These are phyloP conservation scores for Gulo gulo DNA, from an alignment of 2,113 vertebrate genomes.

Conservation along the genomic window DNA sequence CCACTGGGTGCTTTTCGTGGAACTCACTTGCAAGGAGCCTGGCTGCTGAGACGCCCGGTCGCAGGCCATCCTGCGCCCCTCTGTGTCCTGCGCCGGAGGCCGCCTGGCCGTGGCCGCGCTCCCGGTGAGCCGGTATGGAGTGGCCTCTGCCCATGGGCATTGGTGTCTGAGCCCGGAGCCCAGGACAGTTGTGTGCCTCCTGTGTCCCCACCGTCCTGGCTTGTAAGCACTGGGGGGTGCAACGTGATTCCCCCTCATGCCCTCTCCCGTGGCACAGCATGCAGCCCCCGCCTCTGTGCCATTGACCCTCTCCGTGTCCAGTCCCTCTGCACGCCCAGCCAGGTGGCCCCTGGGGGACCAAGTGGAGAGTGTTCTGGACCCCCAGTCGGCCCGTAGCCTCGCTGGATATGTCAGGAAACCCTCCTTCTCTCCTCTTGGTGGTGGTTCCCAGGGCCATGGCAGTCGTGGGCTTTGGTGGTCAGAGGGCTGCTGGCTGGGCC, in stretches of 20 bases:
- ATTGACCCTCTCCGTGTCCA: not conserved
- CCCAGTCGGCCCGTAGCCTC: not conserved
- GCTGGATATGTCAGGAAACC: not conserved
- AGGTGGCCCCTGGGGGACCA: fast-evolving
- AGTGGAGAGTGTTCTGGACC: not conserved
- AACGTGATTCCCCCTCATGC: fast-evolving
- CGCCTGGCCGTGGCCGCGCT: not conserved
- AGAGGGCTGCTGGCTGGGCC: not conserved
- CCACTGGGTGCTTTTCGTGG: too few relatives aligned
- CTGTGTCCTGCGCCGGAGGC: fast-evolving
- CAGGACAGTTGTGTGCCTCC: fast-evolving
- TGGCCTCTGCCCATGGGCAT: not conserved
- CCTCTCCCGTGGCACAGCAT: not conserved
- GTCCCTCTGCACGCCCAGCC: not conserved
- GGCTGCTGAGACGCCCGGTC: fast-evolving
- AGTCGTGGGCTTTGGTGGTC: not conserved
- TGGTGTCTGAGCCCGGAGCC: too few relatives aligned
- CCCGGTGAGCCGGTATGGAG: fast-evolving
- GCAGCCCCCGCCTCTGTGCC: not conserved
- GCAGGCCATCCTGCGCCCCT: not conserved
- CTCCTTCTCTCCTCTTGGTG: not conserved
- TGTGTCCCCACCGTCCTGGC: not conserved
- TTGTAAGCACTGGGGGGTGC: not conserved
- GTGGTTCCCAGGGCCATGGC: too few relatives aligned
- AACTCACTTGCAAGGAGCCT: too few relatives aligned